Percentiles rank a stretch among this genome's conserved stretches.
Evolutionary conservation across 2,797 vertebrate genomes (phyloP).

Genomic region (Spatula clypeata): DNA sequence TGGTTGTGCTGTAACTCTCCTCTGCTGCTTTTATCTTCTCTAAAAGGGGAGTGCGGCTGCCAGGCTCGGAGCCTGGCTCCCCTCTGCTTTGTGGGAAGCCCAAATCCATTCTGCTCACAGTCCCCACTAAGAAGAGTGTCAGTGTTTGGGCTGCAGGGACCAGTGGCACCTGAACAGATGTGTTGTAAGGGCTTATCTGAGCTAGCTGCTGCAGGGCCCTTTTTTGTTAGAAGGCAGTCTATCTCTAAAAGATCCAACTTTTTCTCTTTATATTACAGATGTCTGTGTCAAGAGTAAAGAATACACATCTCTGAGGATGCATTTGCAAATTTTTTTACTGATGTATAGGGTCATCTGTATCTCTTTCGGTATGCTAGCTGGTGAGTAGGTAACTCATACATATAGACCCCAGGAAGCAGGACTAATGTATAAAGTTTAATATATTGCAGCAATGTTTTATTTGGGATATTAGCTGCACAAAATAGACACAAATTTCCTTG

Average conservation of each 20-base stretch:
- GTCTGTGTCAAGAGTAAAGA: background rate
- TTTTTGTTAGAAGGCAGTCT: background rate
- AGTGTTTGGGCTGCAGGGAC: background rate
- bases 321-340: background rate
- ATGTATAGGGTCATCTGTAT: background rate
- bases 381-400: background rate
- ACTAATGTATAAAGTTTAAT: background rate
- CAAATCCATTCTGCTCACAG: fast-evolving
- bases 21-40: slow-evolving; percentile 56
- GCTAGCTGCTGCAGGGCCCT: background rate
- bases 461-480: background rate
- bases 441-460: background rate
- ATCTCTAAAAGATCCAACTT: background rate
- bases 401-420: background rate
- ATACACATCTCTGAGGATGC: background rate
- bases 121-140: background rate
- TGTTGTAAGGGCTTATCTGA: background rate
- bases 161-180: background rate
- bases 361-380: background rate
- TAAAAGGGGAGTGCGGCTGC: background rate
- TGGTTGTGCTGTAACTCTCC: slow-evolving; percentile 41
- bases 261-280: background rate
- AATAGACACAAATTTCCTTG: background rate
- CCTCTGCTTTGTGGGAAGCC: background rate
- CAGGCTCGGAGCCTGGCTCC: slow-evolving; percentile 14